Conservation (phyloP, 2,797 vertebrate species). For the Fistularia tabacaria region DNA sequence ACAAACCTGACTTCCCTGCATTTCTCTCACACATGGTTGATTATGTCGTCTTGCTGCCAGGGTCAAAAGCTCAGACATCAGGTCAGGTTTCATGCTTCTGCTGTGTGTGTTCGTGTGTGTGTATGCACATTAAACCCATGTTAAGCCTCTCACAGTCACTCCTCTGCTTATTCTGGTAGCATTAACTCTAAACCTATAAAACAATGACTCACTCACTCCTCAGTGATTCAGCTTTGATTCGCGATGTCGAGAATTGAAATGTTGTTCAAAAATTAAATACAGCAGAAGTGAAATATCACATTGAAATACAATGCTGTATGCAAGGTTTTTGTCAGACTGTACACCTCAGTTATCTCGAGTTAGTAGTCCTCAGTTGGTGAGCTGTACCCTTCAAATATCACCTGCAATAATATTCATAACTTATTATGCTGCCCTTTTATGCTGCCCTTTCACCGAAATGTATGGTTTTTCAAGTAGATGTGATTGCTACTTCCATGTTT, state of each 20-base stretch:
- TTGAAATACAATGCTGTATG: too few species aligned
- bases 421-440: too few species aligned
- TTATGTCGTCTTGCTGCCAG: conserved; percentile 47
- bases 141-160: conserved; percentile 36
- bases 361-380: too few species aligned
- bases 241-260: conserved; percentile 14
- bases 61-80: conserved; percentile 30
- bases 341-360: too few species aligned
- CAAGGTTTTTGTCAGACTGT: too few species aligned
- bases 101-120: conserved; percentile 10
- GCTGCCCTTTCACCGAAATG: too few species aligned
- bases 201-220: conserved; percentile 21
- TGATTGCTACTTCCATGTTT: too few species aligned
- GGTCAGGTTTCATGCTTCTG: conserved; percentile 60
- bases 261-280: not conserved
- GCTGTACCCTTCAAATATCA: too few species aligned
- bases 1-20: conserved; percentile 21
- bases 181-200: conserved; percentile 28
- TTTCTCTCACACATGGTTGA: conserved; percentile 45
- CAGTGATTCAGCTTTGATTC: conserved; percentile 36
- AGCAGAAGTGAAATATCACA: too few species aligned
- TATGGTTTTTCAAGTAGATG: too few species aligned
- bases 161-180: conserved; percentile 35
- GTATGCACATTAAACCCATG: conserved; percentile 25
- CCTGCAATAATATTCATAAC: too few species aligned